These are phyloP conservation scores for Conops quadrifasciatus DNA, from an alignment of 2,888 invertebrate genomes.

Conservation along the genomic window DNA sequence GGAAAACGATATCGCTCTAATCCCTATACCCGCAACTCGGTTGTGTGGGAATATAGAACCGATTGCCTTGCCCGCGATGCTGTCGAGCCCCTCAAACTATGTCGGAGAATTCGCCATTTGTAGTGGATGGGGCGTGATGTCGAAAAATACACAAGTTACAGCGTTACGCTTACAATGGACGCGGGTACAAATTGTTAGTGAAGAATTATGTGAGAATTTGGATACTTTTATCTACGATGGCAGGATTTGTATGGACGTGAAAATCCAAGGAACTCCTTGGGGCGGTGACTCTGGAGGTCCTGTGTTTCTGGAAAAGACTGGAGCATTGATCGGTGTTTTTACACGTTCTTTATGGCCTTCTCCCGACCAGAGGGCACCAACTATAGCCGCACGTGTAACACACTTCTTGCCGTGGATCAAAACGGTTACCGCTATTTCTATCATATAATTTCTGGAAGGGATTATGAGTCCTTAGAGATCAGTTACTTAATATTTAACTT, in stretches of 20 bases:
- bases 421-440: not conserved
- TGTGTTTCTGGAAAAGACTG: not conserved
- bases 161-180: not conserved
- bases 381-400: not conserved
- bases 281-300: not conserved
- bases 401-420: conserved; percentile 2
- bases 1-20: conserved; percentile 1
- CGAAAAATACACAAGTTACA: no score
- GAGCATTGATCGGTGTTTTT: not conserved
- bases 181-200: not conserved
- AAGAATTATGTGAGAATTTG: not conserved
- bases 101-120: not conserved
- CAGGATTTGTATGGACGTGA: not conserved
- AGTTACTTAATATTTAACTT: no score
- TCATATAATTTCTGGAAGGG: no score
- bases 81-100: not conserved
- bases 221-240: not conserved
- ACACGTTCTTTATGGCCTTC: not conserved
- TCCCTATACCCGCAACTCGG: not conserved
- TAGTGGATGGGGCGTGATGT: not conserved
- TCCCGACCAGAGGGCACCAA: not conserved
- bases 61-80: not conserved
- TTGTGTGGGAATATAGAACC: not conserved
- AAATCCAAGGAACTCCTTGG: not conserved
- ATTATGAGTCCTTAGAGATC: no score